Evolutionary conservation across 2,888 invertebrate species (phyloP).

Genomic region (Mythimna ferrago): DNA sequence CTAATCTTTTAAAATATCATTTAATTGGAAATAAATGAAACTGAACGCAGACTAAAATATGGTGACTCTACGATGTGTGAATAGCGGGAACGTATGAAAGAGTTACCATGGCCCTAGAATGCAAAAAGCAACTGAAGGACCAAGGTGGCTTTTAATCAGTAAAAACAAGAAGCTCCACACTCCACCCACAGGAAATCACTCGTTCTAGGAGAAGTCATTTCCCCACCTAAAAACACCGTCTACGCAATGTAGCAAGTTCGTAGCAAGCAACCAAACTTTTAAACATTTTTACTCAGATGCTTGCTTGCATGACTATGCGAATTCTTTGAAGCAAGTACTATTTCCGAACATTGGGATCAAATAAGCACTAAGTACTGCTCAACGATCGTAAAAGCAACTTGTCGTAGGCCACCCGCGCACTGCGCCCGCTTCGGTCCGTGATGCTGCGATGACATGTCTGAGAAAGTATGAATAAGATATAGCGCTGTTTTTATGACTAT

Average conservation of each 20-base stretch:
- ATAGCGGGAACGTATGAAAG: not conserved
- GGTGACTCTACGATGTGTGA: no score
- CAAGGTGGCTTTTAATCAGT: no score
- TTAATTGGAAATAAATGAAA: not conserved
- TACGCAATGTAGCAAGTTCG: slow-evolving; percentile 28
- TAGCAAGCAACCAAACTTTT: slow-evolving; percentile 13
- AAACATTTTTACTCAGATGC: slow-evolving; percentile 14
- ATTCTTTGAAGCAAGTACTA: slow-evolving; percentile 60
- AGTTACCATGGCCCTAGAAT: no score
- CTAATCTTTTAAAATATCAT: no score
- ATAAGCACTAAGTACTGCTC: slow-evolving; percentile 60
- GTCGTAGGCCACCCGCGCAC: slow-evolving; percentile 80
- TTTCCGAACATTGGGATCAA: slow-evolving; percentile 60
- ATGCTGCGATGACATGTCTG: slow-evolving; percentile 67
- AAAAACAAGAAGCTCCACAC: no score
- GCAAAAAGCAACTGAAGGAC: no score
- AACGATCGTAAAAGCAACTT: slow-evolving; percentile 62
- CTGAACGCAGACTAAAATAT: not conserved
- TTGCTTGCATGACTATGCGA: slow-evolving; percentile 22
- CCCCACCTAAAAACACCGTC: not conserved
- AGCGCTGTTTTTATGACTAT: slow-evolving; percentile 3
- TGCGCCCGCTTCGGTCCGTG: slow-evolving; percentile 25
- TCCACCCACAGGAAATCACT: no score
- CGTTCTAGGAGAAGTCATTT: no score
- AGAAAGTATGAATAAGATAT: slow-evolving; percentile 59